A percentile compares a stretch with the other conserved stretches of the same genome.
These are phyloP conservation scores for Ophion costatus DNA, from an alignment of 2,888 invertebrate species.

Conservation along the genomic window DNA sequence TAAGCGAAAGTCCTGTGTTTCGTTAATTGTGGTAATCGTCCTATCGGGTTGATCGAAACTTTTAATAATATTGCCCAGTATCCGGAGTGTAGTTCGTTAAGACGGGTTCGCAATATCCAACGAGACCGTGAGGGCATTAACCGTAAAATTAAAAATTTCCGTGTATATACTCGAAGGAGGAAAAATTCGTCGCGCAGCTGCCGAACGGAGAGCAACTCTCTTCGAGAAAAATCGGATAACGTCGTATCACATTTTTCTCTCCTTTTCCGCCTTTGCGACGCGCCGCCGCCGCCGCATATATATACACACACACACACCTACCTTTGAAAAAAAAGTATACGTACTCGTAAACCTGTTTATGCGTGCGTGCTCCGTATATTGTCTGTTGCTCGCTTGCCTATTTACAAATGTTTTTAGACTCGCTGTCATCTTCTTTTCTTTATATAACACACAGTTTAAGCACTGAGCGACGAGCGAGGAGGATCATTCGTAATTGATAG, in stretches of 20 bases:
- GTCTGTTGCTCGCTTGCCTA: slow-evolving; percentile 11
- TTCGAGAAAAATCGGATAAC: not conserved
- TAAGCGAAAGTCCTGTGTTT: slow-evolving; percentile 44
- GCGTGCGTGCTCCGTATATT: slow-evolving; percentile 33
- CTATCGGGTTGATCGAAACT: not conserved
- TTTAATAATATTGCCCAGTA: not conserved
- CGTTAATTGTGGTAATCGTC: not conserved
- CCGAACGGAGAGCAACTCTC: not conserved
- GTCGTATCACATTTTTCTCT: not conserved
- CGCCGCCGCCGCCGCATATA: not conserved
- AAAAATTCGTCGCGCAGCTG: not conserved
- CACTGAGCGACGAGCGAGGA: no score
- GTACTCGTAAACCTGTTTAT: slow-evolving; percentile 24
- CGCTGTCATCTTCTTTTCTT: slow-evolving; percentile 19
- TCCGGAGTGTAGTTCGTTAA: slow-evolving; percentile 8
- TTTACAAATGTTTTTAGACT: slow-evolving; percentile 3
- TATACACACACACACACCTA: no score
- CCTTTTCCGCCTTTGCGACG: not conserved
- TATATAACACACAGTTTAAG: no score
- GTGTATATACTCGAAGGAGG: not conserved
- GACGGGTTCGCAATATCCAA: not conserved
- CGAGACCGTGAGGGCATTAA: slow-evolving; percentile 13
- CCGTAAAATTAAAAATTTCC: slow-evolving; percentile 47
- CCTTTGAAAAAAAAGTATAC: not conserved
- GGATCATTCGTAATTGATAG: not conserved